Evolutionary conservation across 2,888 invertebrate species (phyloP), one percentile per base, ranked within the genome.

Genomic region (Erannis defoliaria): DNA sequence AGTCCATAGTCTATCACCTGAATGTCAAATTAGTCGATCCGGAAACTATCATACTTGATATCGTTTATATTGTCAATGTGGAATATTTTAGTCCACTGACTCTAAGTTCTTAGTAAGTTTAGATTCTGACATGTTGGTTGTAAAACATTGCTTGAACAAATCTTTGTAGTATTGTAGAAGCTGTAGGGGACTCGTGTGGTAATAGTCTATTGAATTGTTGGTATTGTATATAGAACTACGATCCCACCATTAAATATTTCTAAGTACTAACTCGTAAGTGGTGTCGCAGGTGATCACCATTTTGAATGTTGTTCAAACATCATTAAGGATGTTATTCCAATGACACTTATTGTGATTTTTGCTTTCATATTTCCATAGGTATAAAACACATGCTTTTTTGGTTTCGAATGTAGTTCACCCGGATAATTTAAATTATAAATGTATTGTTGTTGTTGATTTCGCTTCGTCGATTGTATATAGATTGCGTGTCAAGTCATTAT

Each of bases 221-320:
- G 90, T 90, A 88, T 88, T 91, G 90, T 92, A 91, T 86, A 91
- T 93, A 92, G 86, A 92, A 86, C 85, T 92, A 88, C 86, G 88
- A 92, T 91, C 93, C 93, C 93, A 93, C 93, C 93, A 93, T 91
- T 86, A 82, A 84, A 91, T 91, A 90, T 88, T 85, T 90, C 84
- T 92, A 90, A 90, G 90, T 89, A 88, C 86, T 91, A 90, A 87
- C 86, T 85, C 81, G 70, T 89, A 88, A 86, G 88, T 86, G 89
- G 85, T 88, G 84, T 88, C 85, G 80, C 83, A 76, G 80, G 76
- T 85, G 85, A 88, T 58, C 84, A 85, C 87, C 85, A 80, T 83
- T 46, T 75, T 77, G 74, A 60, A 48, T 16, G 38, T 51, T 83
- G 72, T 81, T 80, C 77, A 80, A 79, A 76, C 86, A 81, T 85